A percentile compares a stretch with the other conserved stretches of the same genome.
Conservation (phyloP, 1,140 invertebrate species). For the Drosophila pachea region DNA sequence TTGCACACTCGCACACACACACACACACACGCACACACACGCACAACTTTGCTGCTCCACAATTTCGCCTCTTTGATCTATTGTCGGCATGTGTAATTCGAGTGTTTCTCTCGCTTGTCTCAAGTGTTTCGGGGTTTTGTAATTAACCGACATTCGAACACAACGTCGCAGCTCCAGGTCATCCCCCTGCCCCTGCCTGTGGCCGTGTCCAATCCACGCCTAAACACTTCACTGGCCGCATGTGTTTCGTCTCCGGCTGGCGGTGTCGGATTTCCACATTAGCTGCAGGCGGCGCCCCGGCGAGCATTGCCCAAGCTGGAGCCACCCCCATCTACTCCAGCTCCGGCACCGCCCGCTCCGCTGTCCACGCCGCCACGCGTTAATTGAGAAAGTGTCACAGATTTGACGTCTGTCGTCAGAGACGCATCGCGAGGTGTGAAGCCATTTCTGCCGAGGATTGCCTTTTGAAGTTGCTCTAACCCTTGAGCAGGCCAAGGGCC, state of each 20-base stretch:
- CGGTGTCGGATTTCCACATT: slow-evolving; percentile 63
- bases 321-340: background rate
- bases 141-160: slow-evolving; percentile 76
- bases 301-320: background rate
- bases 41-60: background rate
- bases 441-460: slow-evolving; percentile 5
- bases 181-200: background rate
- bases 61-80: slow-evolving; percentile 28
- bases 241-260: slow-evolving; percentile 57
- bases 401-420: slow-evolving; percentile 56
- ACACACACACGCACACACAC: too few relatives aligned
- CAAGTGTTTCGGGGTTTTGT: slow-evolving; percentile 60
- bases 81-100: slow-evolving; percentile 51
- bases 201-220: slow-evolving; percentile 49
- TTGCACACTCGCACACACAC: background rate
- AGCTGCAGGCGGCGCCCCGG: slow-evolving; percentile 50
- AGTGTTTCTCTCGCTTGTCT: slow-evolving; percentile 34
- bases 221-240: slow-evolving; percentile 65
- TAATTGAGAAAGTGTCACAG: slow-evolving; percentile 74
- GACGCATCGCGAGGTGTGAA: slow-evolving; percentile 46
- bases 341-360: slow-evolving; percentile 17
- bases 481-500: too few relatives aligned
- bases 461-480: background rate
- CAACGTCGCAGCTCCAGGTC: slow-evolving; percentile 42
- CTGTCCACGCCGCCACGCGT: slow-evolving; percentile 26